Evolutionary conservation across 2,797 vertebrate species (phyloP), one percentile per base, ranked within the genome.

Genomic region (Sebastes matsubarae): DNA sequence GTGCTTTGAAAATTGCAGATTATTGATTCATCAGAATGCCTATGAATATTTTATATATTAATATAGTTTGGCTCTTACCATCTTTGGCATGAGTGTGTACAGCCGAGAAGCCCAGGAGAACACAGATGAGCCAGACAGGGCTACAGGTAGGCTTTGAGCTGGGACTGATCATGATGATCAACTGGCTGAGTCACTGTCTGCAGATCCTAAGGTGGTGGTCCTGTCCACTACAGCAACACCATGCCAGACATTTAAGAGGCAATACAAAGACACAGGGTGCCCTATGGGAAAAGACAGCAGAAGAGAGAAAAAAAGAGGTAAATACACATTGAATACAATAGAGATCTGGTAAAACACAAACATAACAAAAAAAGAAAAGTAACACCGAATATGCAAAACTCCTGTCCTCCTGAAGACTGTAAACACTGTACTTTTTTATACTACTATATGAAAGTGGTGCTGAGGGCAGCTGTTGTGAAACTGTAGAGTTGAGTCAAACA

Each of bases 51-150:
- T 54, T 10, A 54, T n/a, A 54, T 54, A 54, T 34, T 22, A n/a
- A 70, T 18, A 1, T 5, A 27, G 11, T 72, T 61, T 25, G 3
- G 25, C 64, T 83, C 90, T 91, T 86, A 96, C 95, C 93, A 8
- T 75, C 88, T 63, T 80, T 85, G 63, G 84, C 86, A 24, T 83
- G 68, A 32, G 64, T 65, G 54, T 76, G 72, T 34, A 34, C 4
- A 58, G 83, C 72, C 0, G 10, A 72, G 58, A 93, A 32, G 65
- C 79, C 54, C 54, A 95, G 76, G 25, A 95, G 67, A n/a, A 87
- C 24, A 70, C 36, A 88, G 61, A 90, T 27, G 76, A 93, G 81
- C 91, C 89, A 90, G 34, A 74, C 3, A 2, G 68, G 59, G 68
- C 70, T 54, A 29, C 22, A 34, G 54, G 29, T 25, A n/a, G 10